Conservation (phyloP, 1,140 invertebrate genomes). For the Globodera ellingtonae region DNA sequence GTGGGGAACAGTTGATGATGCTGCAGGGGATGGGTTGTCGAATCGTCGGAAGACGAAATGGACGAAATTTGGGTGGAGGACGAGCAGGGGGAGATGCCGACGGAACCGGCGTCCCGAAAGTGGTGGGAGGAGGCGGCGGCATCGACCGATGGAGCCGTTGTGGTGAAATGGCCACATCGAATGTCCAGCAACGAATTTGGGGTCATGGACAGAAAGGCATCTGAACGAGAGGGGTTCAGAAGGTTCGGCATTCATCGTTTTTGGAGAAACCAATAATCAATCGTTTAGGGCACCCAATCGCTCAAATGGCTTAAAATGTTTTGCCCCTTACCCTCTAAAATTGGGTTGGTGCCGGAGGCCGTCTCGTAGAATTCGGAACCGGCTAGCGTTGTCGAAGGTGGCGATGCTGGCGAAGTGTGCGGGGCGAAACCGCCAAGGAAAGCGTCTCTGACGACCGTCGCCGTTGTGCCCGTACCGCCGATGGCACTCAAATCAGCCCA, state of each 20-base stretch:
- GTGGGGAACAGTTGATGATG: slow-evolving; percentile 7
- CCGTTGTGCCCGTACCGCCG: not conserved
- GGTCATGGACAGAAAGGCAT: slow-evolving; percentile 4
- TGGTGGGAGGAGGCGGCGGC: not conserved
- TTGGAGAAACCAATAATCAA: not conserved
- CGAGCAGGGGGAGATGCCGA: slow-evolving; percentile 27
- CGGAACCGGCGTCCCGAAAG: slow-evolving; percentile 19
- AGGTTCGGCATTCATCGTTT: no score
- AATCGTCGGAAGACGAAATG: slow-evolving; percentile 10
- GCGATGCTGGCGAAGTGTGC: not conserved
- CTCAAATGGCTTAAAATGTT: not conserved
- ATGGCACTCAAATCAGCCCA: not conserved
- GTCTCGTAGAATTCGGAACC: not conserved
- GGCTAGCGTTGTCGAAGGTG: not conserved
- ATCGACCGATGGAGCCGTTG: not conserved
- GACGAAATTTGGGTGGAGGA: slow-evolving; percentile 27
- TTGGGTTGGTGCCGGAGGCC: not conserved
- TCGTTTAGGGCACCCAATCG: not conserved
- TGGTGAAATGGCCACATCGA: not conserved
- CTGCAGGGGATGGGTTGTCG: slow-evolving; percentile 11
- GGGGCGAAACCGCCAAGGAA: not conserved
- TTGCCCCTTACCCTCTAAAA: not conserved
- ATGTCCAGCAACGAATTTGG: not conserved
- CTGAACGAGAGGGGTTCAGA: not conserved
- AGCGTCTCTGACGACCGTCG: not conserved